phyloP scores from a whole-genome alignment of 1,140 invertebrate genomes.

The Trichonephila inaurata region DNA sequence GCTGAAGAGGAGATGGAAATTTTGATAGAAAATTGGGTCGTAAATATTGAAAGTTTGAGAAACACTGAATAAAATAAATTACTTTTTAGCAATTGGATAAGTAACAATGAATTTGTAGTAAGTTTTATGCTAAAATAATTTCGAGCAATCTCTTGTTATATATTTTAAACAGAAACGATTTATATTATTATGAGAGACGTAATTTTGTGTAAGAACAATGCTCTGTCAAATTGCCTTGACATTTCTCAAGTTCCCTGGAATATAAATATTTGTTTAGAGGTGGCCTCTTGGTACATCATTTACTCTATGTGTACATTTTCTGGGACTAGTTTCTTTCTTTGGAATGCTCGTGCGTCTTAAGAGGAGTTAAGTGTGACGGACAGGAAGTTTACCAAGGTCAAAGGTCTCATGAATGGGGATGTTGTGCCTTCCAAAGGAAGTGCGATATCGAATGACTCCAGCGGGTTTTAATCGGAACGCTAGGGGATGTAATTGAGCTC shows the following conservation, averaged over 20 bases:
- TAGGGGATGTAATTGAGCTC: conserved; percentile 34
- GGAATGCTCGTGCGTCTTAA: conserved; percentile 32
- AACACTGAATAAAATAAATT: too few relatives aligned
- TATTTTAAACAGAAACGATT: too few relatives aligned
- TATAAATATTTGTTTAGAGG: background rate
- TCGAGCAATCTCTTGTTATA: too few relatives aligned
- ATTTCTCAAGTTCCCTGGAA: background rate
- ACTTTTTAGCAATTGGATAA: too few relatives aligned
- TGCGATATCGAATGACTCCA: conserved; percentile 71
- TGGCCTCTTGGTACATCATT: background rate
- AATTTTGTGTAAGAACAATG: too few relatives aligned
- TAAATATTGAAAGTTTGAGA: too few relatives aligned
- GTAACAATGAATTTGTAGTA: too few relatives aligned
- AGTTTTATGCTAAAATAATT: too few relatives aligned
- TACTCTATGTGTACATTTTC: background rate
- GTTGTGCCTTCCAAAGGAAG: conserved; percentile 65
- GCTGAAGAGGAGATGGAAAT: too few relatives aligned
- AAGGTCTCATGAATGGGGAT: conserved; percentile 71
- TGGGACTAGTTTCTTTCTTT: conserved; percentile 15
- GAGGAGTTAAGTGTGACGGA: conserved; percentile 53
- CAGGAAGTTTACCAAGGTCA: conserved; percentile 70
- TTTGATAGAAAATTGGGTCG: too few relatives aligned
- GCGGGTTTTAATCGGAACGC: conserved; percentile 26
- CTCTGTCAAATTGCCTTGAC: background rate
- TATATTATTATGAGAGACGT: too few relatives aligned